These are phyloP conservation scores for Ornithoptera priamus DNA, from an alignment of 2,888 invertebrate genomes.

Conservation along the genomic window DNA sequence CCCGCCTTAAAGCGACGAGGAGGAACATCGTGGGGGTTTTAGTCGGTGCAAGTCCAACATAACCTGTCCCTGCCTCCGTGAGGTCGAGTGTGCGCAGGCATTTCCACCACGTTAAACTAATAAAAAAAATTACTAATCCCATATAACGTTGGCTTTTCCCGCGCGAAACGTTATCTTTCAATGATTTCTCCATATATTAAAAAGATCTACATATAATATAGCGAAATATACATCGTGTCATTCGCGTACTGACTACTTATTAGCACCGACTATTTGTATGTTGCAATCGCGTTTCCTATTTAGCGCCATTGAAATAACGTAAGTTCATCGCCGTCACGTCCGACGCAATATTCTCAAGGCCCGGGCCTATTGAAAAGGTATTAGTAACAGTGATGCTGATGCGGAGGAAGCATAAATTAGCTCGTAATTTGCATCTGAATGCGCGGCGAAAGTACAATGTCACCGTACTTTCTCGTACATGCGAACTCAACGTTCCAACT, in stretches of 20 bases:
- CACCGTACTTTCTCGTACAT: slow-evolving; percentile 61
- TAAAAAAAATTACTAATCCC: no score
- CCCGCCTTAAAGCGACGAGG: no score
- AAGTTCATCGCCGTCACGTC: slow-evolving; percentile 21
- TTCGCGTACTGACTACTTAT: background rate
- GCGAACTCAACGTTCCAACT: slow-evolving; percentile 42
- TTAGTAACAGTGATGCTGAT: slow-evolving; percentile 33
- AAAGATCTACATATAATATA: no score
- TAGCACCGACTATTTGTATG: background rate
- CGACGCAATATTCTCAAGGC: slow-evolving; percentile 13
- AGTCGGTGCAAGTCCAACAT: no score
- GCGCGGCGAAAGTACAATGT: slow-evolving; percentile 60
- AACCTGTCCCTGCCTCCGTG: no score
- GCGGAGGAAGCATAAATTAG: slow-evolving; percentile 39
- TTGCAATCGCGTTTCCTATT: slow-evolving; percentile 11
- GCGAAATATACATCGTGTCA: background rate
- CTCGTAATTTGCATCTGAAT: slow-evolving; percentile 53
- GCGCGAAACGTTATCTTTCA: no score
- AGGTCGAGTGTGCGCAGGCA: no score
- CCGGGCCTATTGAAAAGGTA: slow-evolving; percentile 31
- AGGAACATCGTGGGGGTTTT: no score
- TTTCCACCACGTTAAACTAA: no score
- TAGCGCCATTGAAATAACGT: background rate
- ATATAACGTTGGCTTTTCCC: no score
- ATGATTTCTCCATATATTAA: no score